A percentile compares a stretch with the other conserved stretches of the same genome.
Evolutionary conservation across 2,113 vertebrate genomes (phyloP).

Genomic region (Oxygymnocypris stewartii): DNA sequence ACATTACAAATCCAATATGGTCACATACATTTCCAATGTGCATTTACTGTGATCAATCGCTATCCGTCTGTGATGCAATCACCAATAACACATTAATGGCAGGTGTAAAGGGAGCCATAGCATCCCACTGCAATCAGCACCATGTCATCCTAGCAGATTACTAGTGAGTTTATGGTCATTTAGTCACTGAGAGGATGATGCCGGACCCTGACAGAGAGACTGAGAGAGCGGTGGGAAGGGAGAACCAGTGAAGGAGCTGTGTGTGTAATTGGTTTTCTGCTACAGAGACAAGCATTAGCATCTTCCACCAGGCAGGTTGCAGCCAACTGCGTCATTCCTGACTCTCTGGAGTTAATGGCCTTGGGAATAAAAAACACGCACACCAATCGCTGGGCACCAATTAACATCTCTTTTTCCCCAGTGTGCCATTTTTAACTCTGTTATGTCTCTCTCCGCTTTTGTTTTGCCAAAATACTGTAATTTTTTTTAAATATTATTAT

Average conservation of each 20-base stretch:
- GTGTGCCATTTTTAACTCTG: constrained; percentile 10
- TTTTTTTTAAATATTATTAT: background rate
- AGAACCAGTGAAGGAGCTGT: constrained; percentile 17
- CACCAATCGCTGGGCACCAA: constrained; percentile 46
- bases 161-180: constrained; percentile 3
- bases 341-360: constrained; percentile 27
- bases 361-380: constrained; percentile 15
- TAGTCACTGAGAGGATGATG: background rate
- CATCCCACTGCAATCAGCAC: background rate
- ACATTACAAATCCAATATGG: background rate
- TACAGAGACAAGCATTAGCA: constrained; percentile 28
- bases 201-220: constrained; percentile 16
- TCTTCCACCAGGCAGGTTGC: constrained; percentile 9
- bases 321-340: constrained; percentile 29
- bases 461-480: no score
- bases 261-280: constrained; percentile 35
- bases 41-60: background rate
- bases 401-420: constrained; percentile 25
- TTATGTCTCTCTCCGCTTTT: constrained; percentile 43
- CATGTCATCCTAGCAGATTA: constrained; percentile 13
- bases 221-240: background rate
- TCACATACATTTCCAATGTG: background rate
- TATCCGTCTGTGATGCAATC: background rate
- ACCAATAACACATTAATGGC: background rate
- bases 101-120: background rate